phyloP scores from a whole-genome alignment of 2,113 vertebrate species.

The Misgurnus anguillicaudatus region DNA sequence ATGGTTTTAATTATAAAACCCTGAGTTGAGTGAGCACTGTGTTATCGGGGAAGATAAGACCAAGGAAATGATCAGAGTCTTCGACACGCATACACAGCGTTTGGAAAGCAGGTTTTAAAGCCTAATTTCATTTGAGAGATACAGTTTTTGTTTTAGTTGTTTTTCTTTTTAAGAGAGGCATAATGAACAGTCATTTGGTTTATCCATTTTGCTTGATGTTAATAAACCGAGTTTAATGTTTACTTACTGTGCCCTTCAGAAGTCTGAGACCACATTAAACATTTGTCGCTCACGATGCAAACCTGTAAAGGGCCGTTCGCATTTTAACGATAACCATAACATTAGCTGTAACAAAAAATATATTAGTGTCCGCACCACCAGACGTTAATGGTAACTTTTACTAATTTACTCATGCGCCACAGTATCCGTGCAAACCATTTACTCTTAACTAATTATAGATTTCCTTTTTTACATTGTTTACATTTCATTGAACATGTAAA shows the following conservation, averaged over 20 bases:
- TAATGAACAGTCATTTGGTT: not conserved
- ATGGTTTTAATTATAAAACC: slow-evolving; percentile 56
- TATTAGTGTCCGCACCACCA: too few species aligned
- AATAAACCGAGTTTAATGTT: not conserved
- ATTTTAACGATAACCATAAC: too few species aligned
- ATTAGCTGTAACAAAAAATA: too few species aligned
- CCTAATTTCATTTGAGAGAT: not conserved
- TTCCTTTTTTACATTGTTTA: too few species aligned
- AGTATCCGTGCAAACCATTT: too few species aligned
- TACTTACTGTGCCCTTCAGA: not conserved
- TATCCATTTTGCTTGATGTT: not conserved
- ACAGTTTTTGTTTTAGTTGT: not conserved
- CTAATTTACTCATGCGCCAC: too few species aligned
- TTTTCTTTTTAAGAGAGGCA: not conserved
- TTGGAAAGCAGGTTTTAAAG: not conserved
- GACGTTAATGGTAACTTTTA: too few species aligned
- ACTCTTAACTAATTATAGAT: too few species aligned
- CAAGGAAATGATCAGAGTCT: slow-evolving; percentile 1
- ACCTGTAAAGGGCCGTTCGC: too few species aligned
- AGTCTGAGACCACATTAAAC: too few species aligned
- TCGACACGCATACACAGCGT: slow-evolving; percentile 1
- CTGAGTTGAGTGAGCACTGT: slow-evolving; percentile 41
- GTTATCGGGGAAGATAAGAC: slow-evolving; percentile 36
- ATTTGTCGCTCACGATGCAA: too few species aligned
- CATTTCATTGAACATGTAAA: too few species aligned